These are phyloP conservation scores for Sebastes minor DNA, from an alignment of 2,797 vertebrate genomes.

Conservation along the genomic window DNA sequence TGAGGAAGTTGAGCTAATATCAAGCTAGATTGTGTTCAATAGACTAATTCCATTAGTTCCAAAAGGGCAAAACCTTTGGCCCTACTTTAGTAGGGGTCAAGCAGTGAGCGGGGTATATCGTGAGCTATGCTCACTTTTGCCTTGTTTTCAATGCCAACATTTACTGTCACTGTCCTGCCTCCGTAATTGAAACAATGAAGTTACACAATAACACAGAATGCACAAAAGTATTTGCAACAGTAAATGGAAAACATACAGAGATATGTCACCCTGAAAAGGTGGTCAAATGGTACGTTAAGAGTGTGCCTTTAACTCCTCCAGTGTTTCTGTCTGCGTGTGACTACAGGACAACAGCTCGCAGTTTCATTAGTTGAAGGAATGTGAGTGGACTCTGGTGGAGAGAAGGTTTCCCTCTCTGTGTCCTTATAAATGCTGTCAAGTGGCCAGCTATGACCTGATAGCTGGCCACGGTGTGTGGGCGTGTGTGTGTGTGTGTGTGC, in stretches of 20 bases:
- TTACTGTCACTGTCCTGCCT: background rate
- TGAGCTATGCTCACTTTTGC: too few species aligned
- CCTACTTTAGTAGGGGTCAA: background rate
- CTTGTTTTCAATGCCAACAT: too few species aligned
- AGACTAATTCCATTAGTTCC: too few species aligned
- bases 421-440: constrained; percentile 71
- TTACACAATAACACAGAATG: background rate
- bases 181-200: background rate
- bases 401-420: constrained; percentile 51
- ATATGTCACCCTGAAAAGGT: background rate
- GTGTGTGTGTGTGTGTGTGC: constrained; percentile 29
- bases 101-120: background rate
- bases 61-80: too few species aligned
- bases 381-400: constrained; percentile 32
- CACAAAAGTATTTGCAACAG: background rate
- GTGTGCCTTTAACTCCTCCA: background rate
- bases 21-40: too few species aligned
- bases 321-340: background rate
- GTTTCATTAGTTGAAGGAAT: constrained; percentile 29
- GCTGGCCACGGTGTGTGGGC: background rate
- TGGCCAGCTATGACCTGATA: constrained; percentile 64
- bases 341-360: constrained; percentile 3
- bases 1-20: too few species aligned
- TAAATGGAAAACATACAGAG: background rate
- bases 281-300: background rate